A percentile compares a stretch with the other conserved stretches of the same genome.
Evolutionary conservation across 1,140 invertebrate species (phyloP).

Genomic region (Sitobion miscanthi): DNA sequence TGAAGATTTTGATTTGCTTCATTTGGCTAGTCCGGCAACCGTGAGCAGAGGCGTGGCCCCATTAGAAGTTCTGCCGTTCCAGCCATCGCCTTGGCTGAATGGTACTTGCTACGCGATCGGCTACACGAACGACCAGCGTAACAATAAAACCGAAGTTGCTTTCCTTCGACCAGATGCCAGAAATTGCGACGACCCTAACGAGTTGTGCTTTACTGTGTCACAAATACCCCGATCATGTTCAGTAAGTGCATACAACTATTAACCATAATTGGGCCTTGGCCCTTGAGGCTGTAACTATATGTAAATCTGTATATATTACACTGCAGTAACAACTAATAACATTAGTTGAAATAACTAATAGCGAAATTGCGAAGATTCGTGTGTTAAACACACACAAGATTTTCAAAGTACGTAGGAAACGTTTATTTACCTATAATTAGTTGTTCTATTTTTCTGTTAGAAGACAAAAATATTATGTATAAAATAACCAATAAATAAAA

Average conservation of each 20-base stretch:
- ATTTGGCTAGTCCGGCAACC: conserved; percentile 60
- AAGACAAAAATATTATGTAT: too few relatives aligned
- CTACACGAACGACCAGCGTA: not conserved
- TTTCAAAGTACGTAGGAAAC: not conserved
- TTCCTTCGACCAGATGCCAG: not conserved
- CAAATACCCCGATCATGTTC: conserved; percentile 11
- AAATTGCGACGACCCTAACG: not conserved
- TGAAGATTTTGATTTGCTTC: conserved; percentile 62
- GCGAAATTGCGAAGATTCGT: too few relatives aligned
- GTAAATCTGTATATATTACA: too few relatives aligned
- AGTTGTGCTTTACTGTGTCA: not conserved
- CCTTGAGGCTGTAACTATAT: not conserved
- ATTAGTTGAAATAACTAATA: too few relatives aligned
- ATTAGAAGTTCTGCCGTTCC: conserved; percentile 38
- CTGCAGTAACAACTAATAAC: too few relatives aligned
- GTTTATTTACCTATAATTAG: not conserved
- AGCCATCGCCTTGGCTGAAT: not conserved
- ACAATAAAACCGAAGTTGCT: not conserved
- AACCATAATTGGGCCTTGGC: not conserved
- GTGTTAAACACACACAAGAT: not conserved
- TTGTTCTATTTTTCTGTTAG: not conserved
- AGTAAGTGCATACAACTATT: not conserved
- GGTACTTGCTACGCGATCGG: conserved; percentile 30
- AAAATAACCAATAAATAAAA: not conserved
- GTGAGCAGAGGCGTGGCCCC: conserved; percentile 62